Conservation (phyloP, 2,888 invertebrate genomes). For the Nudaria mundana region DNA sequence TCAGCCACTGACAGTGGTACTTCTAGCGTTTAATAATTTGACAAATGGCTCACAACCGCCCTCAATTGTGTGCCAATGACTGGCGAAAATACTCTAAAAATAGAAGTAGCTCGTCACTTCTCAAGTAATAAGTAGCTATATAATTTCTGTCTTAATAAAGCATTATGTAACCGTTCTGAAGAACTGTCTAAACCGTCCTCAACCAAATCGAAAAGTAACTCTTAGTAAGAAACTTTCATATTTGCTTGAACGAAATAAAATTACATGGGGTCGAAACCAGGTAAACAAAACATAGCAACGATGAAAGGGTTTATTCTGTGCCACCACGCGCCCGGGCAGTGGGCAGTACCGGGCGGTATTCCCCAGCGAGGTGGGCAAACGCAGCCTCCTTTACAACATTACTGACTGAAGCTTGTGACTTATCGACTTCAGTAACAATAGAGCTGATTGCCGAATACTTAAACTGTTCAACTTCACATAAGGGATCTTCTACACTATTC, state of each 20-base stretch:
- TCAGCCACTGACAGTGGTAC: no score
- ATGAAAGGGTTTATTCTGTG: no score
- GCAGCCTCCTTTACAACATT: constrained; percentile 24
- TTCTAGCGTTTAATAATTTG: constrained; percentile 7
- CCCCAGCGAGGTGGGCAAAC: constrained; percentile 15
- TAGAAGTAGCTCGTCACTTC: neutral
- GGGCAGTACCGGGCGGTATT: constrained; percentile 19
- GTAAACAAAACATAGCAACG: constrained; percentile 3
- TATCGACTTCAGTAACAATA: constrained; percentile 18
- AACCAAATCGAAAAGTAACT: neutral
- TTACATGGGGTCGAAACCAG: neutral
- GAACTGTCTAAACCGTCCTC: neutral
- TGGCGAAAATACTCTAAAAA: constrained; percentile 4
- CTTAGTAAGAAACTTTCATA: neutral
- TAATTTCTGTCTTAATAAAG: neutral
- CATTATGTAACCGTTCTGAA: neutral
- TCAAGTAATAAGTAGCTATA: constrained; percentile 5
- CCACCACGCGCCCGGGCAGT: no score
- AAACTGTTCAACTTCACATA: constrained; percentile 29
- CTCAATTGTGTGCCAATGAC: constrained; percentile 10
- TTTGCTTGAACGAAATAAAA: neutral
- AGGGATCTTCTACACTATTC: no score
- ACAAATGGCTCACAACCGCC: constrained; percentile 16
- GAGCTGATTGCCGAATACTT: constrained; percentile 9
- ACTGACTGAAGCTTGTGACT: constrained; percentile 12